These are phyloP conservation scores for Ploceus nigricollis DNA, from an alignment of 2,113 vertebrate genomes.

Conservation along the genomic window DNA sequence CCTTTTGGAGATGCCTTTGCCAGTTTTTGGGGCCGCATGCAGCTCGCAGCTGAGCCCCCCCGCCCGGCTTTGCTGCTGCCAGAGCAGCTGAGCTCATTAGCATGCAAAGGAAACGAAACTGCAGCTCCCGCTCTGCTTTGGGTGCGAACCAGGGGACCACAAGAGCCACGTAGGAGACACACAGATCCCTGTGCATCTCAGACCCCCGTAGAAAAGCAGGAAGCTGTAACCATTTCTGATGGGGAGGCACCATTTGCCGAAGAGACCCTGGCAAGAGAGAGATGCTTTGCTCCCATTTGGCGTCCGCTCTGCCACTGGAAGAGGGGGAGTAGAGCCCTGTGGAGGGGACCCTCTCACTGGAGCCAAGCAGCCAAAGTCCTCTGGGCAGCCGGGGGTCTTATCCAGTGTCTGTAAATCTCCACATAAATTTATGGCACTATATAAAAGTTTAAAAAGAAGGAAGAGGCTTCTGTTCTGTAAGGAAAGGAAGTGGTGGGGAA, in stretches of 20 bases:
- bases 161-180: not conserved
- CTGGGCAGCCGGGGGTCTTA: not conserved
- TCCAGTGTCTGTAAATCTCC: not conserved
- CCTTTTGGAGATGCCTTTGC: not conserved
- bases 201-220: not conserved
- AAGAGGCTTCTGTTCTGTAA: not conserved
- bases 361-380: not conserved
- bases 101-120: not conserved
- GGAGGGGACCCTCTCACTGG: not conserved
- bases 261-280: not conserved
- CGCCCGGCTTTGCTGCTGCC: not conserved
- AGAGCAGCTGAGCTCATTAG: conserved; percentile 11
- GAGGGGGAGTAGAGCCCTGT: not conserved
- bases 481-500: conserved; percentile 39
- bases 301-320: rapidly evolving
- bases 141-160: not conserved
- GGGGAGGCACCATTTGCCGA: not conserved
- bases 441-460: conserved; percentile 35
- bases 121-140: not conserved
- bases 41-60: not conserved
- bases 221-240: not conserved
- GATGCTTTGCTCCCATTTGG: not conserved
- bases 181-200: not conserved
- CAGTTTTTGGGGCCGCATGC: not conserved
- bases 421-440: not conserved